Evolutionary conservation across 1,140 invertebrate species (phyloP), one percentile per base, ranked within the genome.

Genomic region (Pentalonia nigronervosa): DNA sequence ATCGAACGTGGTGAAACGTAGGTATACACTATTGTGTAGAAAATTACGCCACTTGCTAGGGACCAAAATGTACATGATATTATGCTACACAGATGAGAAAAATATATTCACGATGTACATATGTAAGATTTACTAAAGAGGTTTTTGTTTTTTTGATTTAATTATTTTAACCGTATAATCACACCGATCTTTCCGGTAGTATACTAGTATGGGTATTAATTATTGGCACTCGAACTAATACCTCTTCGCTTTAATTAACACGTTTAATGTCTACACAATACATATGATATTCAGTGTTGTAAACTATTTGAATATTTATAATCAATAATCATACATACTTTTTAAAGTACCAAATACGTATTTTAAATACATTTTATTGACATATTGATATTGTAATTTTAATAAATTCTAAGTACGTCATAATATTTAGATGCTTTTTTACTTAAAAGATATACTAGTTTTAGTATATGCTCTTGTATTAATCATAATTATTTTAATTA

Each of bases 241-340:
- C n/a, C 6, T 76, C 60, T 76, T 76, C 14, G 60, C 60, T 76
- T 76, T 76, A 76, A 76, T 76, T 76, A 76, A 76, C 60, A 76
- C 30, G n/a, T 76, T 76, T 20, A 7, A n/a, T 11, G 60, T 17
- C 30, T 67, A 67, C 60, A 76, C 30, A 76, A n/a, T 53, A 20
- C 6, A 17, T 76, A n/a, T 76, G 60, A 76, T 76, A n/a, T 76
- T 76, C n/a, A 76, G 60, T 76, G 60, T 76, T 76, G 60, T 76
- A 76, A 76, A 20, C 60, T 76, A 76, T 76, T 76, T 76, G n/a
- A n/a, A 76, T 76, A 76, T 76, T 67, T n/a, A n/a, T 67, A n/a
- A n/a, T 17, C 30, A n/a, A 60, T 9, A 60, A 30, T 60, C 9
- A 11, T 14, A 30, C 30, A 53, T 53, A 53, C 7, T 21, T 53